phyloP scores from a whole-genome alignment of 2,797 vertebrate genomes.

The Syngnathus rostellatus region DNA sequence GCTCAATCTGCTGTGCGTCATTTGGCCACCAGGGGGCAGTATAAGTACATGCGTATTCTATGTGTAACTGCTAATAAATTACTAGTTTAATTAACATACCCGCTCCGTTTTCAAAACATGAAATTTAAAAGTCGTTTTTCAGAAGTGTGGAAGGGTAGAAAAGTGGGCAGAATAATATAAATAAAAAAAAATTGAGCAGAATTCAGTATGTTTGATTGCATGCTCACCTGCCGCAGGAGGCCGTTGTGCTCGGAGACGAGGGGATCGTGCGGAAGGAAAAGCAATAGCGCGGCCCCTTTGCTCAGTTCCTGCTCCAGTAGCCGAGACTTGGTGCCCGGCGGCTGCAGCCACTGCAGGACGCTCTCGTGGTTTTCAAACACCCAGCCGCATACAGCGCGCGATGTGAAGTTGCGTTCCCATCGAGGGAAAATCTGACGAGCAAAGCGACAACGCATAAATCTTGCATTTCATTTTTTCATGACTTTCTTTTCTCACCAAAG shows the following conservation, averaged over 20 bases:
- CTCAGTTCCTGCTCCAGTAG: constrained; percentile 74
- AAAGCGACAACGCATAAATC: no score
- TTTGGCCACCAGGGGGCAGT: no score
- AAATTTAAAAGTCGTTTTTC: not conserved
- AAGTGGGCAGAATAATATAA: not conserved
- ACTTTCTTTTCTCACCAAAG: constrained; percentile 73
- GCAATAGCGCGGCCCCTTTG: constrained; percentile 87
- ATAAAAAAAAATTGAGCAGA: not conserved
- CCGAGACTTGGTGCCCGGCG: constrained; percentile 62
- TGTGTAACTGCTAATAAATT: no score
- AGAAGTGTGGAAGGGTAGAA: no score
- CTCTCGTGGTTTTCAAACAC: constrained; percentile 80
- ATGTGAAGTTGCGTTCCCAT: constrained; percentile 78
- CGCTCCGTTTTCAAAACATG: no score
- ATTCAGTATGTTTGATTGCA: no score
- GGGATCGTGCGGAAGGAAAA: constrained; percentile 86
- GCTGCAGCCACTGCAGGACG: constrained; percentile 67
- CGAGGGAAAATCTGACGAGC: constrained; percentile 78
- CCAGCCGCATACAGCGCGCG: constrained; percentile 84
- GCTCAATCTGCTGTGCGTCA: no score
- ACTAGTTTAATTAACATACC: no score
- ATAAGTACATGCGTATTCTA: no score
- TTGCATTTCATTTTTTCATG: no score
- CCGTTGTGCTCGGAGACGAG: constrained; percentile 66
- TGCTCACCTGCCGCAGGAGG: constrained; percentile 78